A percentile compares a stretch with the other conserved stretches of the same genome.
phyloP scores from a whole-genome alignment of 23 tunicate species.

The Ciona savignyi region DNA sequence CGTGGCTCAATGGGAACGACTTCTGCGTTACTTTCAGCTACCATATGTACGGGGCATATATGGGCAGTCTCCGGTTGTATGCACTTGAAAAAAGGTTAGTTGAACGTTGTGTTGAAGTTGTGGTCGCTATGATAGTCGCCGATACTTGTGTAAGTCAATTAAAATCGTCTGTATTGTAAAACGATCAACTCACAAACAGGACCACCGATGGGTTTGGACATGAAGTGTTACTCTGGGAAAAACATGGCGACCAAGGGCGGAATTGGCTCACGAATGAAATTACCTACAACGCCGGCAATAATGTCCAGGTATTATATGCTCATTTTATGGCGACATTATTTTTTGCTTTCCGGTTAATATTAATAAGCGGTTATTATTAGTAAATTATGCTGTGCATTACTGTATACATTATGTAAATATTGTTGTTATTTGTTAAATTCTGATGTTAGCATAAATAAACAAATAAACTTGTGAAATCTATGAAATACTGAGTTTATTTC shows the following conservation, averaged over 20 bases:
- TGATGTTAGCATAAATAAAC: no score
- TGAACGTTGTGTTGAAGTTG: no score
- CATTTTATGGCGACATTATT: no score
- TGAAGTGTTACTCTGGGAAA: slow-evolving; percentile 82
- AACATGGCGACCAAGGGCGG: slow-evolving; percentile 67
- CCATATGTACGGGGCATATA: slow-evolving; percentile 77
- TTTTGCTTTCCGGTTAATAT: no score
- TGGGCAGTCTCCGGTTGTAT: slow-evolving; percentile 86
- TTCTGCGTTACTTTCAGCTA: slow-evolving; percentile 54
- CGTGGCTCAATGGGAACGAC: slow-evolving; percentile 39
- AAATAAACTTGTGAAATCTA: no score
- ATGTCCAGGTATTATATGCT: slow-evolving; percentile 61
- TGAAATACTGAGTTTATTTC: neutral
- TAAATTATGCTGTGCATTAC: no score
- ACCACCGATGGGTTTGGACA: slow-evolving; percentile 45
- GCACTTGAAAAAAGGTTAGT: slow-evolving; percentile 72
- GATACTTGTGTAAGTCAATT: neutral
- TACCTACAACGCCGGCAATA: slow-evolving; percentile 35
- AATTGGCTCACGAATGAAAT: slow-evolving; percentile 41
- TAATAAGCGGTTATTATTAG: no score
- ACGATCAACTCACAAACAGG: slow-evolving; percentile 15
- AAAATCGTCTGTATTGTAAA: neutral
- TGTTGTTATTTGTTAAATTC: no score
- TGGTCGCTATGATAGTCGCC: no score
- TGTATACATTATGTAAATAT: no score